phyloP scores from a whole-genome alignment of 1,140 invertebrate species.

The Pantala flavescens region DNA sequence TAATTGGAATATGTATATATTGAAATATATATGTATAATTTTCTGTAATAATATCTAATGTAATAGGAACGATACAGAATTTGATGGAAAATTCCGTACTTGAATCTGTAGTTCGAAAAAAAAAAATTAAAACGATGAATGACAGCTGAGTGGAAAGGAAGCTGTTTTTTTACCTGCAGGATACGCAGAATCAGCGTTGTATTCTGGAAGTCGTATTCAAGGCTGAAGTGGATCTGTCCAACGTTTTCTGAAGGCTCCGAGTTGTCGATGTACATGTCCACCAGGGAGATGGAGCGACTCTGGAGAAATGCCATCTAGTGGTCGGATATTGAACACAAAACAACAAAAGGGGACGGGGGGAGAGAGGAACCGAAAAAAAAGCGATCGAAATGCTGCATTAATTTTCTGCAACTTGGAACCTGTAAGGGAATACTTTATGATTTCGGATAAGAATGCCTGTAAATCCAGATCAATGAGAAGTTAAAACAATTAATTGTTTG shows the following conservation, averaged over 20 bases:
- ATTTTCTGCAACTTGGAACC: background rate
- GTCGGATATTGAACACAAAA: slow-evolving; percentile 9
- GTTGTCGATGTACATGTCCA: slow-evolving; percentile 91
- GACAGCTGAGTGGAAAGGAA: background rate
- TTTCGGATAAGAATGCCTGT: background rate
- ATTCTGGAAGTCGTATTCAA: slow-evolving; percentile 93
- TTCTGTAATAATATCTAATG: no score
- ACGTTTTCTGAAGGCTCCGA: slow-evolving; percentile 82
- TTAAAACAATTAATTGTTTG: no score
- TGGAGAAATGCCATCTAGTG: slow-evolving; percentile 58
- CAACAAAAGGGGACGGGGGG: slow-evolving; percentile 19
- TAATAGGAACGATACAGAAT: no score
- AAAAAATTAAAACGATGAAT: no score
- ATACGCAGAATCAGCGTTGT: slow-evolving; percentile 85
- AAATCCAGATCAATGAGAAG: no score
- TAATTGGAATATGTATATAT: no score
- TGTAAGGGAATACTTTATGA: background rate
- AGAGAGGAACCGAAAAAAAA: background rate
- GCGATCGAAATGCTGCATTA: slow-evolving; percentile 1
- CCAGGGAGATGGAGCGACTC: slow-evolving; percentile 81
- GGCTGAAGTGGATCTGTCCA: slow-evolving; percentile 87
- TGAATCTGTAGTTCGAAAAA: no score
- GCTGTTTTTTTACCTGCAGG: slow-evolving; percentile 60
- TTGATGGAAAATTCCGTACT: no score
- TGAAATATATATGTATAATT: no score